A percentile compares a stretch with the other conserved stretches of the same genome.
Evolutionary conservation across 2,888 invertebrate species (phyloP).

Genomic region (Ectropis crepuscularia): DNA sequence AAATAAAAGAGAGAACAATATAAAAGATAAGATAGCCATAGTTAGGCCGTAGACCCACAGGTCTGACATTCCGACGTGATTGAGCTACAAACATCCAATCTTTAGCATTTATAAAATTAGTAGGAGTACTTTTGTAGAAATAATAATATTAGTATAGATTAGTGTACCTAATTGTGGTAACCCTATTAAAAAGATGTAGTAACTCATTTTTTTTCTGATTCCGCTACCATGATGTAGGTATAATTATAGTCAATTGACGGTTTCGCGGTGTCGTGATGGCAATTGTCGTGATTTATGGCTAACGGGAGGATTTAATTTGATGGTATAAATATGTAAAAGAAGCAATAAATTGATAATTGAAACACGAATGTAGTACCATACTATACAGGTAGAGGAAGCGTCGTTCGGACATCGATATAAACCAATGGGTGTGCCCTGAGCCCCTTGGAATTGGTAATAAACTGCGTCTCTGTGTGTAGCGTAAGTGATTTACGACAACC

Average conservation of each 20-base stretch:
- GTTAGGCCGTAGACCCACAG: too few species aligned
- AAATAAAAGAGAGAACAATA: too few species aligned
- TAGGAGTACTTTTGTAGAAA: neutral
- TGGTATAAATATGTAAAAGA: conserved; percentile 8
- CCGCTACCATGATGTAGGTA: conserved; percentile 2
- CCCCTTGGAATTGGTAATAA: too few species aligned
- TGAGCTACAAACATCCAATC: too few species aligned
- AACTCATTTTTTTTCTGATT: conserved; percentile 2
- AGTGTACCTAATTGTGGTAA: neutral
- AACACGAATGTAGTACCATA: neutral
- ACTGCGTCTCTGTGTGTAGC: too few species aligned
- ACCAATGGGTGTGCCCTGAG: too few species aligned
- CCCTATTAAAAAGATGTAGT: neutral
- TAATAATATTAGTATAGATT: neutral
- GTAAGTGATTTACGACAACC: too few species aligned
- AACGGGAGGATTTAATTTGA: conserved; percentile 24
- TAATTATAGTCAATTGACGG: conserved; percentile 22
- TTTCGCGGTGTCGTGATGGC: conserved; percentile 19
- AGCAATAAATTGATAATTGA: conserved; percentile 2
- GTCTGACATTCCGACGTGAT: too few species aligned
- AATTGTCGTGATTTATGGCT: conserved; percentile 19
- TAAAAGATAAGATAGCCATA: too few species aligned
- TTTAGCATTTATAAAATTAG: too few species aligned
- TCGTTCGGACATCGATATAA: too few species aligned
- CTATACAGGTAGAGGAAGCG: neutral